These are phyloP conservation scores for Diorhabda sublineata DNA, from an alignment of 1,140 invertebrate species.

Conservation along the genomic window DNA sequence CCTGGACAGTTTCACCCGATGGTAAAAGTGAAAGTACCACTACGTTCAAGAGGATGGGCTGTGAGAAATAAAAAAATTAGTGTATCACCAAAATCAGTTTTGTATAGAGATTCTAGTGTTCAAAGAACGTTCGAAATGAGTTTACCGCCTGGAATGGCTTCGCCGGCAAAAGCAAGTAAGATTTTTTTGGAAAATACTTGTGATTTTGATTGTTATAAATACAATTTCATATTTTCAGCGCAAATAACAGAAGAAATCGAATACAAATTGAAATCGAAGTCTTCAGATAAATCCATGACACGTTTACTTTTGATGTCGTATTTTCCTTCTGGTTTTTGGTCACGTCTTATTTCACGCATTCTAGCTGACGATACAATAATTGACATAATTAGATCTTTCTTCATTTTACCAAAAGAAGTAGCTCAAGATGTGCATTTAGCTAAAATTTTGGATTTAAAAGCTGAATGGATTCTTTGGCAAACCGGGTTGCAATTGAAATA, in stretches of 20 bases:
- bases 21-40: slow-evolving; percentile 60
- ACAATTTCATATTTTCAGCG: neutral
- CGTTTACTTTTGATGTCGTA: slow-evolving; percentile 87
- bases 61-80: slow-evolving; percentile 58
- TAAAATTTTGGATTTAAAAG: slow-evolving; percentile 62
- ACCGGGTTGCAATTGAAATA: slow-evolving; percentile 86
- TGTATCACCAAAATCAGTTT: slow-evolving; percentile 52
- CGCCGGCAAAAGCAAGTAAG: slow-evolving; percentile 7
- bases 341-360: slow-evolving; percentile 85
- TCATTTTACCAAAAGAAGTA: slow-evolving; percentile 60
- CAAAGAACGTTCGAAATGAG: slow-evolving; percentile 39
- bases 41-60: slow-evolving; percentile 68
- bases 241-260: slow-evolving; percentile 30
- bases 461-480: slow-evolving; percentile 95
- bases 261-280: slow-evolving; percentile 38
- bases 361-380: slow-evolving; percentile 85
- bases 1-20: slow-evolving; percentile 40
- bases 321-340: slow-evolving; percentile 98
- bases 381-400: slow-evolving; percentile 72
- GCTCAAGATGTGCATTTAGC: slow-evolving; percentile 61
- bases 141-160: slow-evolving; percentile 28
- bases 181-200: neutral
- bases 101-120: slow-evolving; percentile 36
- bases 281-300: slow-evolving; percentile 52
- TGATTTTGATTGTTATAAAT: neutral